phyloP scores from a whole-genome alignment of 2,797 vertebrate species.

The Sebastes taczanowskii region DNA sequence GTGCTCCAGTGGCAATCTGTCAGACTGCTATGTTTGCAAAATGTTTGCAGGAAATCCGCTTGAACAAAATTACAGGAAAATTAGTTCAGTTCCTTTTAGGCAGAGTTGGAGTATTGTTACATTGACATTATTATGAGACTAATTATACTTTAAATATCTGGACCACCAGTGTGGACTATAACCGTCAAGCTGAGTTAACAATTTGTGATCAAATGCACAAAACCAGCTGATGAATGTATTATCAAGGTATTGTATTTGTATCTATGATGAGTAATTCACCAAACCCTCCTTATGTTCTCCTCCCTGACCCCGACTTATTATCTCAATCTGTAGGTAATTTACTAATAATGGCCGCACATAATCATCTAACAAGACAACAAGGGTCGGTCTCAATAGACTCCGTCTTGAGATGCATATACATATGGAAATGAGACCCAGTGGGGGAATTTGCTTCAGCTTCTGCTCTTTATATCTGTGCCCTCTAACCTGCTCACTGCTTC shows the following conservation, averaged over 20 bases:
- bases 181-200: background rate
- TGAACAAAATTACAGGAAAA: slow-evolving; percentile 63
- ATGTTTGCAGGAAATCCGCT: slow-evolving; percentile 52
- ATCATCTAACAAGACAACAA: slow-evolving; percentile 57
- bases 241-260: slow-evolving; percentile 1
- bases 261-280: slow-evolving; percentile 3
- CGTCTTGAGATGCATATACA: slow-evolving; percentile 50
- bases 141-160: slow-evolving; percentile 26
- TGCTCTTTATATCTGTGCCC: background rate
- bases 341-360: slow-evolving; percentile 26
- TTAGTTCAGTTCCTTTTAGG: slow-evolving; percentile 48
- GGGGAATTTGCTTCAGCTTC: slow-evolving; percentile 33
- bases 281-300: slow-evolving; percentile 1
- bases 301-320: slow-evolving; percentile 16
- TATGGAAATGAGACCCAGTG: slow-evolving; percentile 62
- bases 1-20: slow-evolving; percentile 65
- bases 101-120: slow-evolving; percentile 33
- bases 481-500: background rate
- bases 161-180: background rate
- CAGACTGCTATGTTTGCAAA: slow-evolving; percentile 51
- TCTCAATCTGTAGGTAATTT: slow-evolving; percentile 39
- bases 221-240: background rate
- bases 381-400: slow-evolving; percentile 61
- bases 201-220: background rate
- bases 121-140: slow-evolving; percentile 14